A percentile compares a stretch with the other conserved stretches of the same genome.
Conservation (phyloP, 1,140 invertebrate genomes). For the Hydropsyche tenuis region DNA sequence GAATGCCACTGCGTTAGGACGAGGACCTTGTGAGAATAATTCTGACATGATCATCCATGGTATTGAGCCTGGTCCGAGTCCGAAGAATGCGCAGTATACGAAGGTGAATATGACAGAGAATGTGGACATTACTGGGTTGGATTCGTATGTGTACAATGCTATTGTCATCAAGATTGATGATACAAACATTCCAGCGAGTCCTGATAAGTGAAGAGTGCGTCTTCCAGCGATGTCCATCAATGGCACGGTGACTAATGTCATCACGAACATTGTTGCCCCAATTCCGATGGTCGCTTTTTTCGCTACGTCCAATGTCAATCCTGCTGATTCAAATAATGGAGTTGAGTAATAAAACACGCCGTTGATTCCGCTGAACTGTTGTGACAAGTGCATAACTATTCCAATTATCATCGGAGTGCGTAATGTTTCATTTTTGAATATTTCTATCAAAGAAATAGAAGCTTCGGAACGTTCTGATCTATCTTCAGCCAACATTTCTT, state of each 20-base stretch:
- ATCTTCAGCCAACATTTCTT: slow-evolving; percentile 88
- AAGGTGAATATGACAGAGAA: slow-evolving; percentile 88
- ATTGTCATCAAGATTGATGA: slow-evolving; percentile 93
- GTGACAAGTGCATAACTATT: slow-evolving; percentile 92
- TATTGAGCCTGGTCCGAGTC: slow-evolving; percentile 91
- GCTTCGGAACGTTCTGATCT: slow-evolving; percentile 81
- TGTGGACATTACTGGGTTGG: slow-evolving; percentile 64
- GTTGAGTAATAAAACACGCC: slow-evolving; percentile 95
- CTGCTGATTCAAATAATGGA: slow-evolving; percentile 80
- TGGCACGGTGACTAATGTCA: slow-evolving; percentile 92
- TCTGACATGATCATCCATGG: slow-evolving; percentile 98
- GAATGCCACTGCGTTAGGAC: slow-evolving; percentile 93
- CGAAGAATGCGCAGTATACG: slow-evolving; percentile 91
- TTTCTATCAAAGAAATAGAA: slow-evolving; percentile 80
- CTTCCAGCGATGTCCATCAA: slow-evolving; percentile 91
- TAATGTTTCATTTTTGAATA: slow-evolving; percentile 78
- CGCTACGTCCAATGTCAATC: slow-evolving; percentile 75
- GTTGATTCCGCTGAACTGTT: slow-evolving; percentile 94
- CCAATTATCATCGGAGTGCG: slow-evolving; percentile 86
- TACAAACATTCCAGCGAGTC: slow-evolving; percentile 90
- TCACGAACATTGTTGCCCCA: slow-evolving; percentile 89
- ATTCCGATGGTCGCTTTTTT: slow-evolving; percentile 92
- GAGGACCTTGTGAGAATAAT: slow-evolving; percentile 90
- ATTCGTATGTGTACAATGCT: slow-evolving; percentile 65
- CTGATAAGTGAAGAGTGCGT: slow-evolving; percentile 85